These are phyloP conservation scores for Silvanus unidentatus DNA, from an alignment of 2,888 invertebrate genomes.

Conservation along the genomic window DNA sequence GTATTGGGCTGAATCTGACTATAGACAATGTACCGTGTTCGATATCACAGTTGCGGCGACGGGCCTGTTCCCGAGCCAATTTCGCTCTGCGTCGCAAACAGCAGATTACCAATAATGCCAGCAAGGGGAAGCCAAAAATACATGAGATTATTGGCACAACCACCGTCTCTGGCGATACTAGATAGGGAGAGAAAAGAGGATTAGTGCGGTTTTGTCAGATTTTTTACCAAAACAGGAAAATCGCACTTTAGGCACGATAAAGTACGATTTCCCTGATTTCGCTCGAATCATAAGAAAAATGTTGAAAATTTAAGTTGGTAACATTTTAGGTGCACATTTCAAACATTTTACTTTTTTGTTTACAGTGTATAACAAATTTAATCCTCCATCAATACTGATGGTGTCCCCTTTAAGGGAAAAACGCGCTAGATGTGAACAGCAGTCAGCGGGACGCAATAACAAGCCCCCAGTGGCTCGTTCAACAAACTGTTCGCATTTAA, in stretches of 20 bases:
- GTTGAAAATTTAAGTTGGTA: no score
- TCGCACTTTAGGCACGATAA: not conserved
- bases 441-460: no score
- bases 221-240: not conserved
- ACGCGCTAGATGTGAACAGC: no score
- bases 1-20: conserved; percentile 69
- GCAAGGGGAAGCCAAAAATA: conserved; percentile 80
- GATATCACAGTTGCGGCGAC: conserved; percentile 73
- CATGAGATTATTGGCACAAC: conserved; percentile 85
- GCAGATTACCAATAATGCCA: conserved; percentile 82
- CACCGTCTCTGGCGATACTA: conserved; percentile 83
- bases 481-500: no score
- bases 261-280: no score
- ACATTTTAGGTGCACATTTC: no score
- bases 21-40: conserved; percentile 79
- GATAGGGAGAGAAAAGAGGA: conserved; percentile 31
- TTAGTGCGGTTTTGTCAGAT: not conserved
- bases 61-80: conserved; percentile 73
- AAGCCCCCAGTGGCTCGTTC: no score
- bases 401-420: no score
- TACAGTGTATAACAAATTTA: no score
- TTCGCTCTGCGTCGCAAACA: conserved; percentile 78
- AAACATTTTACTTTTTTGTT: no score
- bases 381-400: no score
- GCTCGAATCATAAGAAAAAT: no score